These are phyloP conservation scores for Osedax frankpressi DNA, from an alignment of 2,888 invertebrate genomes.

Conservation along the genomic window DNA sequence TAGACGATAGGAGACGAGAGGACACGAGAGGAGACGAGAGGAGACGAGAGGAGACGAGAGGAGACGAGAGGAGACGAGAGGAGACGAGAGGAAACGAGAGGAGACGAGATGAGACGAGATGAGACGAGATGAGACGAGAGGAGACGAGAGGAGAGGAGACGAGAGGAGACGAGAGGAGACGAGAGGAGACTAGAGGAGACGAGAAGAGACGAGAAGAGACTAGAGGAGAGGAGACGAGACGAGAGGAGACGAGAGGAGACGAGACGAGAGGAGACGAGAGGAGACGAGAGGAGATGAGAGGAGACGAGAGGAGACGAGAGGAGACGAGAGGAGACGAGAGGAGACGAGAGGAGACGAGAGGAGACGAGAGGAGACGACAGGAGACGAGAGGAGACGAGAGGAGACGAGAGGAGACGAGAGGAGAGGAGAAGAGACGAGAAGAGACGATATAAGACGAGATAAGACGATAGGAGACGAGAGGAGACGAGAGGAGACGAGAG, in stretches of 20 bases:
- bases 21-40: slow-evolving; percentile 4
- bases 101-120: slow-evolving; percentile 1
- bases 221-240: slow-evolving; percentile 2
- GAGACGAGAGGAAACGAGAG: slow-evolving; percentile 2
- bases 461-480: too few species aligned
- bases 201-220: slow-evolving; percentile 1
- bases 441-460: background rate
- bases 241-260: slow-evolving; percentile 4
- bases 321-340: slow-evolving; percentile 4
- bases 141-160: background rate
- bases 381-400: slow-evolving; percentile 4
- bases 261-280: slow-evolving; percentile 4
- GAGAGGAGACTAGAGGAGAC: slow-evolving; percentile 2
- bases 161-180: slow-evolving; percentile 4
- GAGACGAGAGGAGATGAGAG: slow-evolving; percentile 2
- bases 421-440: background rate
- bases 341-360: slow-evolving; percentile 4
- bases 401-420: slow-evolving; percentile 4
- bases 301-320: slow-evolving; percentile 4
- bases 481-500: slow-evolving; percentile 4
- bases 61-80: slow-evolving; percentile 4
- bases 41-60: slow-evolving; percentile 4
- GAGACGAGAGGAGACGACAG: slow-evolving; percentile 4
- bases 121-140: background rate
- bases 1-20: background rate